These are phyloP conservation scores for Cordilura impudica DNA, from an alignment of 2,888 invertebrate species.

Conservation along the genomic window DNA sequence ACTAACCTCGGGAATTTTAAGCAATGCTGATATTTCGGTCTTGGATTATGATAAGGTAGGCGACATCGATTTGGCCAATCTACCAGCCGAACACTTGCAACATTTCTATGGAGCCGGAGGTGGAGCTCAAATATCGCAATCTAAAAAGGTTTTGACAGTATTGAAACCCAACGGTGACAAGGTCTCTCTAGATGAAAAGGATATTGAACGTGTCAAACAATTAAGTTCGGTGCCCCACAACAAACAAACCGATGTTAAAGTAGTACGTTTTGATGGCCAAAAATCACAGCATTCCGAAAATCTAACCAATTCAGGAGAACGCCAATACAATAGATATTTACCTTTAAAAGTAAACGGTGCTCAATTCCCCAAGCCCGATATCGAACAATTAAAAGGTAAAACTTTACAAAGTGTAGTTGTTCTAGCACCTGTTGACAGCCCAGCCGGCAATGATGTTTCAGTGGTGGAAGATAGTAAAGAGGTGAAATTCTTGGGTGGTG, in stretches of 20 bases:
- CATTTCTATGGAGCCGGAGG: constrained; percentile 93
- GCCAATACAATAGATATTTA: constrained; percentile 89
- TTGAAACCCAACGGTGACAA: constrained; percentile 82
- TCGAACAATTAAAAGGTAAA: constrained; percentile 85
- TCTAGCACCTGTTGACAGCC: constrained; percentile 88
- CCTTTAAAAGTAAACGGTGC: constrained; percentile 91
- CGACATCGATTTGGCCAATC: constrained; percentile 88
- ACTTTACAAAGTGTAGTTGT: constrained; percentile 92
- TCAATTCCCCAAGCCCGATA: constrained; percentile 90
- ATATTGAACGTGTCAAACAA: constrained; percentile 79
- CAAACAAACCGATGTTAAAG: constrained; percentile 89
- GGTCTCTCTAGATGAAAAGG: constrained; percentile 79
- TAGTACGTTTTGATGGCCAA: constrained; percentile 88
- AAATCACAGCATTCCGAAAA: constrained; percentile 87
- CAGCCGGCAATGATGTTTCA: constrained; percentile 76
- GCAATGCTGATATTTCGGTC: constrained; percentile 92
- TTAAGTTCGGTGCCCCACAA: constrained; percentile 76
- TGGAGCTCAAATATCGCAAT: constrained; percentile 84
- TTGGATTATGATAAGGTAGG: constrained; percentile 93
- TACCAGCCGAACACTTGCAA: constrained; percentile 91
- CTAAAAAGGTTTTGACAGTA: constrained; percentile 84
- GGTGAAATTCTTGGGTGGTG: constrained; percentile 86
- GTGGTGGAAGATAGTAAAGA: constrained; percentile 82
- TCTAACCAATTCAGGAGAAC: constrained; percentile 84
- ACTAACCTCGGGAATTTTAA: constrained; percentile 89